Conservation (phyloP, 2,113 vertebrate genomes). For the Onychostoma macrolepis region DNA sequence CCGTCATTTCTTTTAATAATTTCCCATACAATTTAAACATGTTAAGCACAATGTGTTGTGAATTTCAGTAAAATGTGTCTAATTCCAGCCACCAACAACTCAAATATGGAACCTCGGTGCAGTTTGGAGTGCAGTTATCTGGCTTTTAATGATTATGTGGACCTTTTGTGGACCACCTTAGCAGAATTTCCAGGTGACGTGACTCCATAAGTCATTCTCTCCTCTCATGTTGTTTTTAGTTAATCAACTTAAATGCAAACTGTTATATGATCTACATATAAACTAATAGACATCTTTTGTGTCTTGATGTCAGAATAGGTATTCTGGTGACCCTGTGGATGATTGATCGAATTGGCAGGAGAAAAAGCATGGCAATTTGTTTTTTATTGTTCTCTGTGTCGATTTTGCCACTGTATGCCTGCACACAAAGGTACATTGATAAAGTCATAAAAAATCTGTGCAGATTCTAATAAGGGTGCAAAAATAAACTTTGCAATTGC, state of each 20-base stretch:
- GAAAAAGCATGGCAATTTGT: slow-evolving; percentile 96
- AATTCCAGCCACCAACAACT: slow-evolving; percentile 82
- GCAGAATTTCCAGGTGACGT: slow-evolving; percentile 94
- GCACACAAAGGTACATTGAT: slow-evolving; percentile 85
- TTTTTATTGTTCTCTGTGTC: slow-evolving; percentile 91
- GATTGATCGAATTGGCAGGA: slow-evolving; percentile 92
- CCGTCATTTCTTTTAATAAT: background rate
- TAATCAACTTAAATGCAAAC: background rate
- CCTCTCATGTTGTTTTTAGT: background rate
- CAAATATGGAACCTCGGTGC: slow-evolving; percentile 85
- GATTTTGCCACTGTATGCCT: slow-evolving; percentile 91
- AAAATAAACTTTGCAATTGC: background rate
- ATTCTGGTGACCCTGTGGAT: slow-evolving; percentile 94
- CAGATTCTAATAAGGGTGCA: background rate
- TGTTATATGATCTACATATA: background rate
- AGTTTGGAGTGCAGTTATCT: slow-evolving; percentile 94
- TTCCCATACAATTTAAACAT: background rate
- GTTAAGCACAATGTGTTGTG: background rate
- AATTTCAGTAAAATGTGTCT: background rate
- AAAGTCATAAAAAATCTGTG: background rate
- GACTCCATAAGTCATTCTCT: background rate
- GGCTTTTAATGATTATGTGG: slow-evolving; percentile 91
- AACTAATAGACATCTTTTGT: slow-evolving; percentile 5
- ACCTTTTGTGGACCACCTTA: slow-evolving; percentile 94
- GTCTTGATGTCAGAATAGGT: slow-evolving; percentile 70